Evolutionary conservation across 2,113 vertebrate species (phyloP).

Genomic region (Stegastes partitus): DNA sequence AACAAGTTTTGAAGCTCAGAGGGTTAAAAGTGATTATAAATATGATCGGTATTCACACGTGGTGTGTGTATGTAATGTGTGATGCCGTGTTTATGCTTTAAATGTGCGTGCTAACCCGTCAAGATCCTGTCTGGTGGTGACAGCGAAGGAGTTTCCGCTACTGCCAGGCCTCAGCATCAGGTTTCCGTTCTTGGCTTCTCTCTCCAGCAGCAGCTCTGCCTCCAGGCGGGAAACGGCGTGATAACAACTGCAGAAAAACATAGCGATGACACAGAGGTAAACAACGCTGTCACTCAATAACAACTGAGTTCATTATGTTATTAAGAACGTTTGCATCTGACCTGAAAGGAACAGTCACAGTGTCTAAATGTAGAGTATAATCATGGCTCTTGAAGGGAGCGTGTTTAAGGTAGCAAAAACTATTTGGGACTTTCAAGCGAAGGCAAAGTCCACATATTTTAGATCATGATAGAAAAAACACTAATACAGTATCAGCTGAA

Average conservation of each 20-base stretch:
- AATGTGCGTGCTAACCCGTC: slow-evolving; percentile 73
- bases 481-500: too few species aligned
- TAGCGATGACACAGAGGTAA: not conserved
- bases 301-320: not conserved
- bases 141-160: slow-evolving; percentile 69
- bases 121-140: slow-evolving; percentile 84
- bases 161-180: slow-evolving; percentile 86
- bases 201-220: slow-evolving; percentile 85
- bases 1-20: too few species aligned
- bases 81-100: not conserved
- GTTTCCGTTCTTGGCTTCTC: slow-evolving; percentile 81
- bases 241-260: slow-evolving; percentile 82
- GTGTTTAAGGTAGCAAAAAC: too few species aligned
- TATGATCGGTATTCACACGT: too few species aligned
- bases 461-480: too few species aligned
- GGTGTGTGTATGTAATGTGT: too few species aligned
- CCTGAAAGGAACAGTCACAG: not conserved
- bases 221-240: slow-evolving; percentile 82
- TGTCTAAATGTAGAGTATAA: too few species aligned
- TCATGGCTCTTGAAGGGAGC: too few species aligned
- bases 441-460: too few species aligned
- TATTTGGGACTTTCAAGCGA: too few species aligned
- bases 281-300: not conserved
- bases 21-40: too few species aligned
- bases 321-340: not conserved